phyloP scores from a whole-genome alignment of 2,113 vertebrate species.

The Falcunculus frontatus region DNA sequence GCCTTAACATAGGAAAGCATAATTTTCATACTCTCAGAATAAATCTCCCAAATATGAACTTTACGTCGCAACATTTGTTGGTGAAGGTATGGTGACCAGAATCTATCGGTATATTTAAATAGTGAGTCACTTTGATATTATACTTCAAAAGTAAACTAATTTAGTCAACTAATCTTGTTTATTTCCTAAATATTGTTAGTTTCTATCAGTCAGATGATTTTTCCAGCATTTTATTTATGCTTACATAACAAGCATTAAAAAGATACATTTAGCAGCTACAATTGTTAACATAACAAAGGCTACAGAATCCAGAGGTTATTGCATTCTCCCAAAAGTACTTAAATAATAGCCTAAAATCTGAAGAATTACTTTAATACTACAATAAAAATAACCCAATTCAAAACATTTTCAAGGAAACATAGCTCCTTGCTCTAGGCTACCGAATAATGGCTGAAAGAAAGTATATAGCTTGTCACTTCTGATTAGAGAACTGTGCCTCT shows the following conservation, averaged over 20 bases:
- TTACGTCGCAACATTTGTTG: background rate
- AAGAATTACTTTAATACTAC: constrained; percentile 99
- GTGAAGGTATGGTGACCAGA: background rate
- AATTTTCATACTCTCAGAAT: background rate
- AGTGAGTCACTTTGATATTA: constrained; percentile 17
- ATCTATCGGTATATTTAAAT: constrained; percentile 19
- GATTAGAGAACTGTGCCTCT: constrained; percentile 93
- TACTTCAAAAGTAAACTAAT: constrained; percentile 55
- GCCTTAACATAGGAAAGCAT: background rate
- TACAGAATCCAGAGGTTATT: constrained; percentile 78
- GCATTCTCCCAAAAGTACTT: constrained; percentile 85
- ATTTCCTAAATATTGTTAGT: constrained; percentile 69
- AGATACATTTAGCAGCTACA: constrained; percentile 67
- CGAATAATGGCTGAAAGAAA: constrained; percentile 93
- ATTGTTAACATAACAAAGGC: constrained; percentile 76
- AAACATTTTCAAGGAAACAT: constrained; percentile 94
- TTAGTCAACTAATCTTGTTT: constrained; percentile 66
- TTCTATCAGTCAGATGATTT: constrained; percentile 55
- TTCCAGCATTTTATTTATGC: constrained; percentile 45
- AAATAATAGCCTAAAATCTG: constrained; percentile 97
- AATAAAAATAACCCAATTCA: constrained; percentile 99
- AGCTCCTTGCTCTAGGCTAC: constrained; percentile 90
- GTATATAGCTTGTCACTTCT: constrained; percentile 97
- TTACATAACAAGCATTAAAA: constrained; percentile 73
- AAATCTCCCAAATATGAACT: background rate